Base-by-base conservation (phyloP, 30 jellyfish, hydroid and myxozoan genomes). In the Nemopilema nomurai region DNA sequence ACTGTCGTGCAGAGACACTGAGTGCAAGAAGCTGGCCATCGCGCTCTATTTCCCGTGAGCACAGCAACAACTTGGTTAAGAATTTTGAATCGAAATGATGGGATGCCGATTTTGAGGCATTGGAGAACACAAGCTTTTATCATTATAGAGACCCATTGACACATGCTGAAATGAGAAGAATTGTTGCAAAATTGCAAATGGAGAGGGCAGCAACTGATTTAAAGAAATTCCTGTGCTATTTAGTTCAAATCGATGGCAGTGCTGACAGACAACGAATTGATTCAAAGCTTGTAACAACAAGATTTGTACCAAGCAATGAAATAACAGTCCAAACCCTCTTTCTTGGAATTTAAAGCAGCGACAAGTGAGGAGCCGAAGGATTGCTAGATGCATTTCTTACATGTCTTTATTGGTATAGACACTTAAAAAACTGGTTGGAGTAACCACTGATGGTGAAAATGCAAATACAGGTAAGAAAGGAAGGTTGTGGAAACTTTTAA, bases 21-120 rank as follows among this genome's bases (percentile, higher is more conserved):
- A 78, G 81, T 78, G 88, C 82, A n/a, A 78, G 88, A 57, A 78
- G 88, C 84, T 78, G 88, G 81, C 86, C 80, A 29, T 76, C 80
- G 50, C 17, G 86, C 17, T 76, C 88, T 23, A 27, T 78, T 71
- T 23, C 71, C 16, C 20, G n/a, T 17, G 84, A 78, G 77, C 88
- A 78, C 26, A 78, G 88, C 57, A 78, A 78, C 41, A 25, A 78
- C 26, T 78, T 78, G 21, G 19, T 78, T 23, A 29, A 50, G 16
- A 24, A 22, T 51, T 76, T 31, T 31, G 18, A 18, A 29, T 29
- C 25, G 32, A 31, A 50, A 76, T 81, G 81, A 26, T 76, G 86
- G 80, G 86, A 76, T 49, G 17, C 86, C 16, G 82, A 32, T 76
- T 76, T 50, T 76, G 80, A 18, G 8, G 82, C 30, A 9, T 31